phyloP scores from a whole-genome alignment of 2,113 vertebrate species.

The Microcebus ravelobensis region DNA sequence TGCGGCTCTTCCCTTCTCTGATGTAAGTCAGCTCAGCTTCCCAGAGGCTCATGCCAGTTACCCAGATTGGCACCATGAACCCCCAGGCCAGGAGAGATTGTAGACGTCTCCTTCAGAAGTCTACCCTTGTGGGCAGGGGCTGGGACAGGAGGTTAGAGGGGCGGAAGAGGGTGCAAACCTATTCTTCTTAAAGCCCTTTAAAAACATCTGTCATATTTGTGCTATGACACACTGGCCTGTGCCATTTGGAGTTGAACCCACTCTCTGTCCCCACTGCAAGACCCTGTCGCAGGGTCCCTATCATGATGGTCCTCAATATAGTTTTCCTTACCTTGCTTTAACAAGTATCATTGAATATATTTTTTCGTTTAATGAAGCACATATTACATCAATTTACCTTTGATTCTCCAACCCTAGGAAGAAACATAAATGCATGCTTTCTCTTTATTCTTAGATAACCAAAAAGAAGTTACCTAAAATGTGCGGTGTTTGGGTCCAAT shows the following conservation, averaged over 20 bases:
- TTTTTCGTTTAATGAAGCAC: not conserved
- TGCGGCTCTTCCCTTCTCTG: not conserved
- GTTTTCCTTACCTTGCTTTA: not conserved
- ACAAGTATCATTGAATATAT: not conserved
- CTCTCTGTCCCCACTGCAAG: not conserved
- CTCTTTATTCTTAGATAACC: constrained; percentile 61
- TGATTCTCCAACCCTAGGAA: constrained; percentile 68
- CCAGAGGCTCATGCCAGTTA: not conserved
- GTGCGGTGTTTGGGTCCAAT: not conserved
- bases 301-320: not conserved
- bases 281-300: not conserved
- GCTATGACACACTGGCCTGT: not conserved
- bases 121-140: not conserved
- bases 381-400: constrained; percentile 64
- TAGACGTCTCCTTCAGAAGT: not conserved
- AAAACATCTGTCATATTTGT: not conserved
- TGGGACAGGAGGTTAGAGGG: not conserved
- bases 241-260: not conserved
- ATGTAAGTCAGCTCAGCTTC: not conserved
- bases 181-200: not conserved
- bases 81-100: not conserved
- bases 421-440: constrained; percentile 42
- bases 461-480: not conserved
- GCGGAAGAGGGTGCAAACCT: not conserved
- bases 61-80: not conserved